Evolutionary conservation across 2,888 invertebrate species (phyloP).

Genomic region (Thera britannica): DNA sequence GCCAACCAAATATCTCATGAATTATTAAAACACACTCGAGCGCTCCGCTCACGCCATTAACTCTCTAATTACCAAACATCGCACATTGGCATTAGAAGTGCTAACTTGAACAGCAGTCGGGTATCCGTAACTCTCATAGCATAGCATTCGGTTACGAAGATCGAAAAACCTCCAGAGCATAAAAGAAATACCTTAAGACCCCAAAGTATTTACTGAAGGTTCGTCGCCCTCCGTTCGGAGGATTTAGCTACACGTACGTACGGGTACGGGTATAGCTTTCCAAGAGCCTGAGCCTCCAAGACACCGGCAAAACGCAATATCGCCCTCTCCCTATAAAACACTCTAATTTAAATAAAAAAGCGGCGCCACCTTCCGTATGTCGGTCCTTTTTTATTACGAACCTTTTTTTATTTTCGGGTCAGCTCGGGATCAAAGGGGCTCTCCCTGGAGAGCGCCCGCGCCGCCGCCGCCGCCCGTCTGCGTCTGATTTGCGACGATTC

Average conservation of each 20-base stretch:
- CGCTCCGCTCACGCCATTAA: conserved; percentile 54
- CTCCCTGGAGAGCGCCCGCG: conserved; percentile 73
- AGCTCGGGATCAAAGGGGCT: conserved; percentile 84
- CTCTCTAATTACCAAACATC: conserved; percentile 56
- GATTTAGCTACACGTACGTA: conserved; percentile 63
- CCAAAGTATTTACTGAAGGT: conserved; percentile 65
- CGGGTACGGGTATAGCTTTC: conserved; percentile 63
- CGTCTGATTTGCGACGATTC: conserved; percentile 81
- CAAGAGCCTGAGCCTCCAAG: conserved; percentile 73
- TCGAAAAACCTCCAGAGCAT: conserved; percentile 56
- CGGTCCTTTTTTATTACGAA: conserved; percentile 83
- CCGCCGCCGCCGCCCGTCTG: conserved; percentile 55
- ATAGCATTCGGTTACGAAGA: conserved; percentile 48
- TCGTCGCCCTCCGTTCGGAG: conserved; percentile 61
- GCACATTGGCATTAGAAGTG: conserved; percentile 43
- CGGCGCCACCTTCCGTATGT: conserved; percentile 85
- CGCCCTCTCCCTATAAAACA: conserved; percentile 83
- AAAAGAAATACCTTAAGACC: conserved; percentile 61
- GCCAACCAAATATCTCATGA: conserved; percentile 68
- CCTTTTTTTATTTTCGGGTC: conserved; percentile 85
- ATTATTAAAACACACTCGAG: conserved; percentile 59
- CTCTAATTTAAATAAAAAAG: conserved; percentile 85
- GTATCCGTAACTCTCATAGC: conserved; percentile 31
- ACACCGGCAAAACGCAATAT: conserved; percentile 83
- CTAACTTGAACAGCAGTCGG: conserved; percentile 36